Conservation (phyloP, 1,140 invertebrate genomes). For the Aphidius gifuensis region DNA sequence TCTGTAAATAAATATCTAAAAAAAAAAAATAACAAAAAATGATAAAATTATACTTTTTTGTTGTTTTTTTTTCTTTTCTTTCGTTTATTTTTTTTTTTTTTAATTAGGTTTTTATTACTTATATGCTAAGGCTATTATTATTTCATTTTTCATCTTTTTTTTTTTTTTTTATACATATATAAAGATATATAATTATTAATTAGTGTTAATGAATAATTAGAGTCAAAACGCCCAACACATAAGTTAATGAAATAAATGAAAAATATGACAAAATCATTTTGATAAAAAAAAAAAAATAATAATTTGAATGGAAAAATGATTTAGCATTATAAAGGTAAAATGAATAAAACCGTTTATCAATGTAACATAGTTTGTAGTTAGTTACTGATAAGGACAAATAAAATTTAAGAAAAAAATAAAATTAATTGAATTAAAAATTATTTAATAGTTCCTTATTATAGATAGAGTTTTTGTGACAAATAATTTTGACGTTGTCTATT, state of each 20-base stretch:
- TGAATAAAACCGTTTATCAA: constrained; percentile 33
- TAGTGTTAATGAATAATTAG: constrained; percentile 27
- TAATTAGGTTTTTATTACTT: too few relatives aligned
- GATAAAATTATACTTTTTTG: too few relatives aligned
- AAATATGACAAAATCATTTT: constrained; percentile 24
- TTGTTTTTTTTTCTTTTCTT: too few relatives aligned
- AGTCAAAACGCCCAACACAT: too few relatives aligned
- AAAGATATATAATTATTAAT: constrained; percentile 18
- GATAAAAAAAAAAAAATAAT: constrained; percentile 15
- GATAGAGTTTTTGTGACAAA: too few relatives aligned
- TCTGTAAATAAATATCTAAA: constrained; percentile 49
- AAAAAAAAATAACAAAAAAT: too few relatives aligned
- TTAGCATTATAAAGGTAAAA: constrained; percentile 21
- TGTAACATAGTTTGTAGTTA: constrained; percentile 46
- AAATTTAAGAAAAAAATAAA: constrained; percentile 20
- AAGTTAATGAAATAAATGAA: not conserved
- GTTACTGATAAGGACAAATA: constrained; percentile 35
- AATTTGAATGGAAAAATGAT: not conserved
- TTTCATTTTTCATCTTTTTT: constrained; percentile 24
- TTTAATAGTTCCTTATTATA: not conserved
- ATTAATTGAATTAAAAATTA: not conserved
- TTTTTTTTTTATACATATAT: constrained; percentile 26
- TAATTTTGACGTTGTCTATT: too few relatives aligned
- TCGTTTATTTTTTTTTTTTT: too few relatives aligned
- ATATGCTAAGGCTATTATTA: constrained; percentile 29